Conservation (phyloP, 53 echinoderm and acorn worm species). For the Echinometra lucunter region DNA sequence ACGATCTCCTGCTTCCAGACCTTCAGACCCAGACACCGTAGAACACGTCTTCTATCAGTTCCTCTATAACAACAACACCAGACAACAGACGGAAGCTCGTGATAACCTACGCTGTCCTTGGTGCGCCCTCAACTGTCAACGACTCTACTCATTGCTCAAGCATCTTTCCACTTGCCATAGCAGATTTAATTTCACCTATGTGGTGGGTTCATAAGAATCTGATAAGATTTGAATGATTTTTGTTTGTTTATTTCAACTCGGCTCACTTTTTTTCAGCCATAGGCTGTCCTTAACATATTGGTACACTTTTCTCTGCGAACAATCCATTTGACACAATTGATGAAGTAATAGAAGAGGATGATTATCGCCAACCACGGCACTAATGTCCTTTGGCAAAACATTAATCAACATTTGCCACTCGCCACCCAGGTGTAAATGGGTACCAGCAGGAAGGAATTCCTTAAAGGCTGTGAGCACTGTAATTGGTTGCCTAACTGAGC, state of each 20-base stretch:
- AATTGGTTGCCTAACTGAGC: no score
- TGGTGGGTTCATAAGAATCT: slow-evolving; percentile 77
- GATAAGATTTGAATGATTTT: not conserved
- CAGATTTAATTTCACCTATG: slow-evolving; percentile 96
- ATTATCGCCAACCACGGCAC: no score
- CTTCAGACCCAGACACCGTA: slow-evolving; percentile 37
- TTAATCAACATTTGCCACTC: no score
- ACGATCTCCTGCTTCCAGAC: slow-evolving; percentile 72
- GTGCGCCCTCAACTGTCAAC: slow-evolving; percentile 94
- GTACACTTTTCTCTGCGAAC: not conserved
- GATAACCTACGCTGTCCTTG: slow-evolving; percentile 97
- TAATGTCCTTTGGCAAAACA: no score
- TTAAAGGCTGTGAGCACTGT: no score
- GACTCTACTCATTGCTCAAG: slow-evolving; percentile 92
- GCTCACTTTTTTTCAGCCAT: not conserved
- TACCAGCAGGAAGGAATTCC: no score
- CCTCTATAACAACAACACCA: slow-evolving; percentile 96
- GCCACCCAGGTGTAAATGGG: no score
- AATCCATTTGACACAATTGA: not conserved
- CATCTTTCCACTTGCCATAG: slow-evolving; percentile 96
- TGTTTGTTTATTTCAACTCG: not conserved
- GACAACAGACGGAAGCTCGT: slow-evolving; percentile 97
- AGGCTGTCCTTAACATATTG: not conserved
- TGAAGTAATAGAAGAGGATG: not conserved
- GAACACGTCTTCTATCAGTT: slow-evolving; percentile 97